phyloP scores from a whole-genome alignment of 1,140 invertebrate genomes.

The Cydia pomonella region DNA sequence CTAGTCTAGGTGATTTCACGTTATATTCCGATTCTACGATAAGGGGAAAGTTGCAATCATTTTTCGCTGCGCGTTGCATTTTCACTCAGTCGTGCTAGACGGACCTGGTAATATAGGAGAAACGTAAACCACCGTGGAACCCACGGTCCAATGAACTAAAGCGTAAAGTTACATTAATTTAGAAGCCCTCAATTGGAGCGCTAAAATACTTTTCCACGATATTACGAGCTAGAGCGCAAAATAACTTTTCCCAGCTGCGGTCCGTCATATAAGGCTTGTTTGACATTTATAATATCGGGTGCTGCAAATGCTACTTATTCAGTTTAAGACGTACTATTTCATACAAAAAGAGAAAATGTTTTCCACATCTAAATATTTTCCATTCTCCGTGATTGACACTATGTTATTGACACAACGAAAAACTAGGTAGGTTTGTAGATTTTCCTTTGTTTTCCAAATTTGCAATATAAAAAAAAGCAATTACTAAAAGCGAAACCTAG shows the following conservation, averaged over 20 bases:
- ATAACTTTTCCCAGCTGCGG: neutral
- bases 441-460: no score
- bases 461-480: no score
- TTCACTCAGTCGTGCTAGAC: constrained; percentile 34
- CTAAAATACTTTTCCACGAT: constrained; percentile 20
- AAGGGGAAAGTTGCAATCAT: constrained; percentile 36
- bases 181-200: neutral
- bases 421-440: no score
- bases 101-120: constrained; percentile 26
- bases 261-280: no score
- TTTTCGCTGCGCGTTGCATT: constrained; percentile 37
- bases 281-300: no score
- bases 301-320: no score
- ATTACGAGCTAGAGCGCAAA: neutral
- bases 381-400: no score
- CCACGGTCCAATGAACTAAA: constrained; percentile 30
- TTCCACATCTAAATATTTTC: no score
- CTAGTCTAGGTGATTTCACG: constrained; percentile 16
- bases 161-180: constrained; percentile 14
- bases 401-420: no score
- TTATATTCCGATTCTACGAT: constrained; percentile 24
- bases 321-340: no score
- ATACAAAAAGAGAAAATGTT: no score
- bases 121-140: constrained; percentile 19
- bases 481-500: no score